Base-by-base conservation (phyloP, 2,797 vertebrate genomes). In the Naso thynnoides region DNA sequence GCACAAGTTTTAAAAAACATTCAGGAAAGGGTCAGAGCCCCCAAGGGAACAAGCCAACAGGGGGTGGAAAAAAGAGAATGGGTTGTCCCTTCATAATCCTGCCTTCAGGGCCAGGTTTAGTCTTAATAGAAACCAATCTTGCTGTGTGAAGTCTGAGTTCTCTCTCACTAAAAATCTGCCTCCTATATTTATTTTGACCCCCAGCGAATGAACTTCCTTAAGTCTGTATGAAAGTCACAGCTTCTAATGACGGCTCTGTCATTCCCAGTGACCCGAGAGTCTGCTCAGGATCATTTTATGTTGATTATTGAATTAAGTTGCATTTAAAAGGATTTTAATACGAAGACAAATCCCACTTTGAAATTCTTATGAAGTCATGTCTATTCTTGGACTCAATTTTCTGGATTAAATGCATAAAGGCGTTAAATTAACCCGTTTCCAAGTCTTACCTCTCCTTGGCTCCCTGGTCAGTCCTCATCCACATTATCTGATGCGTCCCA, bases 111-210 rank as follows among this genome's bases (percentile, higher is more conserved):
- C 29, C 55, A 36, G 67, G 70, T 63, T 75, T 1, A 61, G 15
- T 58, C 54, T 45, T 66, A 58, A 80, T 78, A 45, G 27, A 65
- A 79, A 64, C 53, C 41, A 61, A 68, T 75, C 74, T 36, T 53
- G 21, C n/a, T 42, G 10, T 27, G 33, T 72, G 53, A 73, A 24
- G 42, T 1, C 16, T 7, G 39, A 42, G 31, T 36, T 38, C 41
- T 47, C 52, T 58, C 57, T 18, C 27, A 8, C 53, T 27, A 47
- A 7, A 24, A 70, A 26, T 49, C 48, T 15, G 48, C 48, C 31
- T 48, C 48, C 23, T 42, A 14, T 24, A 24, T 69, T 64, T 58
- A 59, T 44, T 49, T 31, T 29, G 10, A 11, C 18, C 31, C 31
- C 31, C 31, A n/a, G n/a, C n/a, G n/a, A n/a, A n/a, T n/a, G n/a